Base-by-base conservation (phyloP, 2,888 invertebrate species). In the Drosophila picticornis region DNA sequence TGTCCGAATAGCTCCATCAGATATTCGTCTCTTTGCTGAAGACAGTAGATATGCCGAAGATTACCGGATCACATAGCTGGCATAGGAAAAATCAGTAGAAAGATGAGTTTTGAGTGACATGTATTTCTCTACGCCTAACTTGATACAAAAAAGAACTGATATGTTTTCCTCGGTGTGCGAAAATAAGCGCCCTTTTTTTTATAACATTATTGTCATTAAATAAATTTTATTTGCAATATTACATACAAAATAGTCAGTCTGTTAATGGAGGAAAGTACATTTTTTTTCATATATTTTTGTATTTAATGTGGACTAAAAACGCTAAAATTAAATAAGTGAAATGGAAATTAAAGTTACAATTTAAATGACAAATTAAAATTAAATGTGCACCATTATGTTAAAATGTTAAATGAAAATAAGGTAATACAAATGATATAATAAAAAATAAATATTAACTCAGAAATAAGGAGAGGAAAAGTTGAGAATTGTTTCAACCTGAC, bases 151-250 rank as follows among this genome's bases (percentile, higher is more conserved):
- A 9, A 2, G 4, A 36, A 36, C 7, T 1, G 4, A 19, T 9
- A 19, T 19, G 19, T 19, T 19, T 9, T 38, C 19, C 9, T 4
- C 9, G 19, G 3, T 38, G 19, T 19, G 9, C 38, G 4, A 4
- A 11, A 10, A 32, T 32, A 32, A 4, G 11, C 32, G 32, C 4
- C 32, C 11, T 19, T 19, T 19, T 4, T 19, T 38, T 19, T 19
- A 7, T 10, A 4, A n/a, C 10, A 0, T 4, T 0, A 10, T n/a
- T 40, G 0, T n/a, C n/a, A 4, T 40, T 10, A n/a, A 40, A 2
- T 40, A 4, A 2, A n/a, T 38, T 38, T 19, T 38, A 9, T 38
- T 19, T 19, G 9, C 2, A 38, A 19, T 19, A 4, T 9, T 38
- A 19, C 6, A 19, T 38, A 10, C 10, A n/a, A 4, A 40, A n/a